phyloP scores from a whole-genome alignment of 2,113 vertebrate genomes.

The Cygnus atratus region DNA sequence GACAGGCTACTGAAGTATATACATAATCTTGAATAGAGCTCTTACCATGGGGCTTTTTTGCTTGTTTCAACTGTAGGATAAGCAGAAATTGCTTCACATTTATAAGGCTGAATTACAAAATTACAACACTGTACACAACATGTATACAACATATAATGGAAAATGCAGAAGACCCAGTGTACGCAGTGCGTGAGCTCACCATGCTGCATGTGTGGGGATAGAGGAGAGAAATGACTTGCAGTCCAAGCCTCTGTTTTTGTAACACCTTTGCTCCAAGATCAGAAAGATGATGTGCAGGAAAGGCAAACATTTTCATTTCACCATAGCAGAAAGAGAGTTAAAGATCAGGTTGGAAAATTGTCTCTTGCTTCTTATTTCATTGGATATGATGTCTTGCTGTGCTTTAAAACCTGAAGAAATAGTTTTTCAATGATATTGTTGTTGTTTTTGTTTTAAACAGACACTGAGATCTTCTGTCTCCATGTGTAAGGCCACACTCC shows the following conservation, averaged over 20 bases:
- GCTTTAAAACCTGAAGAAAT: conserved; percentile 23
- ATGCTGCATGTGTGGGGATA: fast-evolving
- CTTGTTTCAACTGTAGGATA: neutral
- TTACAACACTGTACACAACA: neutral
- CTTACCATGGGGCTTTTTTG: neutral
- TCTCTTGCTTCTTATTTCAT: neutral
- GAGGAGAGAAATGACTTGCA: neutral
- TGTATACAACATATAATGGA: neutral
- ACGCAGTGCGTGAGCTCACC: fast-evolving
- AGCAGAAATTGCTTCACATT: conserved; percentile 8
- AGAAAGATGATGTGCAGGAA: neutral
- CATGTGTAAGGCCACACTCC: neutral
- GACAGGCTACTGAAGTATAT: conserved; percentile 45
- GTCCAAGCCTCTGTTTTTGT: neutral
- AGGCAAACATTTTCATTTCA: neutral
- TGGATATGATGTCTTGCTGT: neutral
- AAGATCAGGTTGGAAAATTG: neutral
- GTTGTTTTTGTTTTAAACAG: neutral
- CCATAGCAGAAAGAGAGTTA: neutral
- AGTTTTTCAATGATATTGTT: neutral
- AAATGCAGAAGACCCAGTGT: neutral
- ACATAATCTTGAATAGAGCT: conserved; percentile 14
- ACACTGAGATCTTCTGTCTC: neutral
- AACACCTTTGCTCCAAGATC: neutral
- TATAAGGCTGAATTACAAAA: neutral